A percentile compares a stretch with the other conserved stretches of the same genome.
These are phyloP conservation scores for Xestia c-nigrum DNA, from an alignment of 2,888 invertebrate species.

Conservation along the genomic window DNA sequence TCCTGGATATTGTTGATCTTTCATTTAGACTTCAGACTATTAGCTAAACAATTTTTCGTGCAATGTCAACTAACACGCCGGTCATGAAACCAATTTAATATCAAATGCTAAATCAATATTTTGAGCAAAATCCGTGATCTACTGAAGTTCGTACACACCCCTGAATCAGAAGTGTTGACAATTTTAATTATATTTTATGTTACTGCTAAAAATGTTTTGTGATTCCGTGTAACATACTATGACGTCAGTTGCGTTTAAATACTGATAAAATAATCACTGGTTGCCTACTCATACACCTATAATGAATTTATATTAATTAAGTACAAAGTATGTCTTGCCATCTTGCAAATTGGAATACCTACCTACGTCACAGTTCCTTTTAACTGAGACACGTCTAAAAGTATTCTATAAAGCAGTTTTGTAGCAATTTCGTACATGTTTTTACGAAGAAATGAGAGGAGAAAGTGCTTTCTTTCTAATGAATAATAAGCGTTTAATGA, in stretches of 20 bases:
- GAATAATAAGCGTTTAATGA: constrained; percentile 60
- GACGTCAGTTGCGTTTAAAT: constrained; percentile 2
- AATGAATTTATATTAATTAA: background rate
- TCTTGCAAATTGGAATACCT: constrained; percentile 7
- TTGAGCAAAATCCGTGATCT: constrained; percentile 25
- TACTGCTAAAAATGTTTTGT: background rate
- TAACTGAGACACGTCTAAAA: background rate
- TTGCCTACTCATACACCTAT: background rate
- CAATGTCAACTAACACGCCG: constrained; percentile 39
- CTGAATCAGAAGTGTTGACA: constrained; percentile 19
- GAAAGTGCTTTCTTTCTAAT: constrained; percentile 65
- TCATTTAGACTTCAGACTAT: constrained; percentile 24
- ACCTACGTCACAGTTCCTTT: background rate
- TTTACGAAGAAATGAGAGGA: constrained; percentile 43
- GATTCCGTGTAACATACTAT: background rate
- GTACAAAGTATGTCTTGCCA: background rate
- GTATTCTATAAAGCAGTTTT: background rate
- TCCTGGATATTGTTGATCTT: constrained; percentile 32
- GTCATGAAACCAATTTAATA: constrained; percentile 45
- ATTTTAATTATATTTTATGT: constrained; percentile 20
- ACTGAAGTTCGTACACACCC: background rate
- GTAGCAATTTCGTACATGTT: constrained; percentile 23
- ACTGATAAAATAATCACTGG: background rate
- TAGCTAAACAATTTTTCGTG: constrained; percentile 45
- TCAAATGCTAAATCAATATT: constrained; percentile 44